Conservation (phyloP, 2,888 invertebrate species). For the Zhuqinia jingwanae region DNA sequence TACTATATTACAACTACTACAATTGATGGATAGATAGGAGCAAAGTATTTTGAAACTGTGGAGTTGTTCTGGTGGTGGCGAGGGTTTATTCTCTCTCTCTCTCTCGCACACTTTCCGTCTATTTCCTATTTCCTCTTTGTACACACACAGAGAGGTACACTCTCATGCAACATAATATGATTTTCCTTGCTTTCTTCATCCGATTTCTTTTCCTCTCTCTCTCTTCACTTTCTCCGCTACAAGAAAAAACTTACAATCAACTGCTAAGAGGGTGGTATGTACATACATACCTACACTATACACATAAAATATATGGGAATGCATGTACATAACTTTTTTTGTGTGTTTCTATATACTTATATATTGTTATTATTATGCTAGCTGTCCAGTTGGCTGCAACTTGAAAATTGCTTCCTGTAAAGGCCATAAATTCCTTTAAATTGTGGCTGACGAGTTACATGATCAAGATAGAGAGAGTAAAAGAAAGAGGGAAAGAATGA, state of each 20-base stretch:
- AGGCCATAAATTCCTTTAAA: conserved; percentile 71
- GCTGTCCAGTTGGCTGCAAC: conserved; percentile 65
- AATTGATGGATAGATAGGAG: conserved; percentile 45
- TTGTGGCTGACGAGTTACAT: conserved; percentile 71
- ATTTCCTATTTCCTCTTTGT: conserved; percentile 62
- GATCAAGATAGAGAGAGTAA: conserved; percentile 65
- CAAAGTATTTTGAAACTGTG: conserved; percentile 34
- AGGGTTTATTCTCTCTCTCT: conserved; percentile 42
- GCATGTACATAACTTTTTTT: background rate
- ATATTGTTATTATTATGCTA: conserved; percentile 49
- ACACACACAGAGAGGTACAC: conserved; percentile 34
- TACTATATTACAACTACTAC: background rate
- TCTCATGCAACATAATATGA: conserved; percentile 65
- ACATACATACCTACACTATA: background rate
- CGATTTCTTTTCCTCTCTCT: conserved; percentile 44
- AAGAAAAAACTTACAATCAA: background rate
- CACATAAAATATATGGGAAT: background rate
- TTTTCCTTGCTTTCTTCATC: conserved; percentile 62
- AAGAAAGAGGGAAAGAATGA: conserved; percentile 10
- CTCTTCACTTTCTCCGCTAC: conserved; percentile 6
- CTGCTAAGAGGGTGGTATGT: background rate
- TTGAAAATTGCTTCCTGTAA: conserved; percentile 70
- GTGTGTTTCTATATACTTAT: conserved; percentile 1
- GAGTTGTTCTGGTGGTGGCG: conserved; percentile 43
- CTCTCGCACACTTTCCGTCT: conserved; percentile 57